These are phyloP conservation scores for Phodopus roborovskii DNA, from an alignment of 2,113 vertebrate genomes.

Conservation along the genomic window DNA sequence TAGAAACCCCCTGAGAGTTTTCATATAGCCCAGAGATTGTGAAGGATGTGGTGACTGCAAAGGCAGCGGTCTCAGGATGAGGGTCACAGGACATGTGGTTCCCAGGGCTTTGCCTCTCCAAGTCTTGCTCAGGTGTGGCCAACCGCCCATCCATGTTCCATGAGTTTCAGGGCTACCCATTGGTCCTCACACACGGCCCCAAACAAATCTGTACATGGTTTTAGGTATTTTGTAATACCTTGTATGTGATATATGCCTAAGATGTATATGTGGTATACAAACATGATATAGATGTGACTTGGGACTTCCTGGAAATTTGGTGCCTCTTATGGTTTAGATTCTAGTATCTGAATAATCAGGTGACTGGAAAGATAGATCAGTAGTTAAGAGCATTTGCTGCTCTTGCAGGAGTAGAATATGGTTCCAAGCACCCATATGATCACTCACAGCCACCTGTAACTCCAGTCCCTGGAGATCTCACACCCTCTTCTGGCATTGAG, in stretches of 20 bases:
- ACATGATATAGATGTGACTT: not conserved
- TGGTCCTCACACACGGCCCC: not conserved
- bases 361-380: not conserved
- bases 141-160: not conserved
- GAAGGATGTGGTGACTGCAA: not conserved
- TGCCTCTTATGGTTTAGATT: not conserved
- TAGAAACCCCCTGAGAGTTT: not conserved
- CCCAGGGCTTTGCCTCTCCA: not conserved
- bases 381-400: not conserved
- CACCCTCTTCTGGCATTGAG: not conserved
- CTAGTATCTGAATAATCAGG: not conserved
- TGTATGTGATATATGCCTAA: not conserved
- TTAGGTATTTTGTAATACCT: constrained; percentile 30
- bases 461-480: not conserved
- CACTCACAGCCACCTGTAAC: not conserved
- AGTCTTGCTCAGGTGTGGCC: not conserved
- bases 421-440: not conserved
- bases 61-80: not conserved
- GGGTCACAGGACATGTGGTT: not conserved
- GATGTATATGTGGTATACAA: not conserved
- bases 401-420: not conserved
- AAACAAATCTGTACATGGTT: not conserved
- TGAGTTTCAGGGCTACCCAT: not conserved
- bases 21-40: not conserved
- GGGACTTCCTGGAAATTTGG: not conserved